Conservation (phyloP, 2,113 vertebrate genomes). For the Chroicocephalus ridibundus region DNA sequence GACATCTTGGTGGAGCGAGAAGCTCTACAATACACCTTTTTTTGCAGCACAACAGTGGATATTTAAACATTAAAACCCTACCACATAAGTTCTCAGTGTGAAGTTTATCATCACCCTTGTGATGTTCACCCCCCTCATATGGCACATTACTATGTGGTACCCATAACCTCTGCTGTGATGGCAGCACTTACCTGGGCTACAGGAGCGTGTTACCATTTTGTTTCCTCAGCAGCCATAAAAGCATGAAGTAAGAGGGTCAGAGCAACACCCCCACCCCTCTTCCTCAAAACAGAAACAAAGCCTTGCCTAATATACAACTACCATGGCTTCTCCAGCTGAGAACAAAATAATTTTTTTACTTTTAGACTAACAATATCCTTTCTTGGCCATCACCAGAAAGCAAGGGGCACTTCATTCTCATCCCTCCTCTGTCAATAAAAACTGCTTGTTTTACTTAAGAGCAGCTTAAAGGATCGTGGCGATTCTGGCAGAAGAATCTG, state of each 20-base stretch:
- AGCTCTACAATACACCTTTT: neutral
- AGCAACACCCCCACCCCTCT: neutral
- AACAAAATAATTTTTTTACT: neutral
- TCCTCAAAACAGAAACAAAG: neutral
- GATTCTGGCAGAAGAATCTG: neutral
- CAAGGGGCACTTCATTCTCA: neutral
- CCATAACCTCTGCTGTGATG: neutral
- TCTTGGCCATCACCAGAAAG: neutral
- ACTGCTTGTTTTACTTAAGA: neutral
- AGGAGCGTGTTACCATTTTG: rapidly evolving
- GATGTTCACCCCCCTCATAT: rapidly evolving
- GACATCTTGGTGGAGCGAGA: rapidly evolving
- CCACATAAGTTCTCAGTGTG: neutral
- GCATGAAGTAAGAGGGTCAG: neutral
- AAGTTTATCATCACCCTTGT: neutral
- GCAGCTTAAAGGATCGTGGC: neutral
- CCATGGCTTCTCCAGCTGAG: neutral
- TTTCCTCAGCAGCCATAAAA: neutral
- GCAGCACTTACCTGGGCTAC: neutral
- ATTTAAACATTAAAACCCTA: neutral
- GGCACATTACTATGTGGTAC: neutral
- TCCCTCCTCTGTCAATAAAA: neutral
- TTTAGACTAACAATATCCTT: neutral
- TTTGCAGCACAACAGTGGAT: neutral
- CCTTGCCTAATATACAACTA: neutral